A percentile compares a stretch with the other conserved stretches of the same genome.
Conservation (phyloP, 2,797 vertebrate genomes). For the Pangasius mekongensis region DNA sequence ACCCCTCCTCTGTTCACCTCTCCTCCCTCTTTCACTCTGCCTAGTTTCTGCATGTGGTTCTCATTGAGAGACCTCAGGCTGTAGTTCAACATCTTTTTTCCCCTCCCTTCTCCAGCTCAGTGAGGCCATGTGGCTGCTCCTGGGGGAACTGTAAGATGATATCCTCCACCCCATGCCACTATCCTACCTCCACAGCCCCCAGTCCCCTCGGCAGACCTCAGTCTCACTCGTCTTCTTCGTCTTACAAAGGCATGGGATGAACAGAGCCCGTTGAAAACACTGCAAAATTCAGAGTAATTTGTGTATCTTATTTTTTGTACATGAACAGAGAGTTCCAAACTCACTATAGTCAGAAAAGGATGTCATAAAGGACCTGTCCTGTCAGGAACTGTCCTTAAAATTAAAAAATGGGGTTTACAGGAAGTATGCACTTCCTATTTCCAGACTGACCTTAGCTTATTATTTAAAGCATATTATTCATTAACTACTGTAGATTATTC, state of each 20-base stretch:
- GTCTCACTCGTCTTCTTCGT: conserved; percentile 44
- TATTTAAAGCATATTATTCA: background rate
- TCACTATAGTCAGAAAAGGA: background rate
- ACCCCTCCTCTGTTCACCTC: conserved; percentile 54
- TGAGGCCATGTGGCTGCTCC: conserved; percentile 73
- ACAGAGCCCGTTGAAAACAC: conserved; percentile 14
- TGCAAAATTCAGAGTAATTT: conserved; percentile 16
- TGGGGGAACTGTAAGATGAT: conserved; percentile 69
- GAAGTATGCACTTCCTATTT: background rate
- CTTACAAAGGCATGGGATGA: conserved; percentile 46
- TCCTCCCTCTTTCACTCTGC: conserved; percentile 34
- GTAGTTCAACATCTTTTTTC: conserved; percentile 66
- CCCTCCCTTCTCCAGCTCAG: conserved; percentile 60
- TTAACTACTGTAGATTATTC: background rate
- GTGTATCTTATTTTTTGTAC: conserved; percentile 9
- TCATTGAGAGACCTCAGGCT: conserved; percentile 75
- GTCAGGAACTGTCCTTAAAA: background rate
- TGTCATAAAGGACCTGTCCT: conserved; percentile 3
- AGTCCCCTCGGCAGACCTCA: conserved; percentile 37
- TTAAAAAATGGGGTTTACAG: background rate
- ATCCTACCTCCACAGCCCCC: conserved; percentile 50
- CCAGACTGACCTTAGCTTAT: background rate
- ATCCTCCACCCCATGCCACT: conserved; percentile 54
- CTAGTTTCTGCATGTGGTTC: conserved; percentile 81
- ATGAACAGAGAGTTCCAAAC: background rate